Evolutionary conservation across 2,113 vertebrate genomes (phyloP).

Genomic region (Aptenodytes patagonicus): DNA sequence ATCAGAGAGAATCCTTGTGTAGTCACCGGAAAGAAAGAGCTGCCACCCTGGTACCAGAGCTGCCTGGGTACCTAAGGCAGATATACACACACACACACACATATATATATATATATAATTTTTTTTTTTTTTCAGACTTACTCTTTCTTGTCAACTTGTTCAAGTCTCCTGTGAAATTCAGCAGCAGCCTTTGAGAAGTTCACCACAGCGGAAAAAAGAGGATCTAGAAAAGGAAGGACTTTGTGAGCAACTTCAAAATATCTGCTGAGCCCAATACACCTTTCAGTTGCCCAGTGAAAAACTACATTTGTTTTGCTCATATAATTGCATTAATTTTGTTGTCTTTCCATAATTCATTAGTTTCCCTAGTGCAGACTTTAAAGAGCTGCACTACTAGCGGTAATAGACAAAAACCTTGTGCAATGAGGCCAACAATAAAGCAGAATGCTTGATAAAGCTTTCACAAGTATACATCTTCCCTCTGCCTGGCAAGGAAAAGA

Average conservation of each 20-base stretch:
- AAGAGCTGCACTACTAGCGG: background rate
- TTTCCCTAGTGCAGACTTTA: background rate
- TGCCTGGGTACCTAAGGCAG: background rate
- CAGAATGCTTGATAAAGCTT: background rate
- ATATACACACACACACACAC: background rate
- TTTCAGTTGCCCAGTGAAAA: background rate
- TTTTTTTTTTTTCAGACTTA: conserved; percentile 62
- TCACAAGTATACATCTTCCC: background rate
- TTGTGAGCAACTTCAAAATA: background rate
- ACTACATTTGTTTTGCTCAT: background rate
- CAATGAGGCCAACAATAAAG: background rate
- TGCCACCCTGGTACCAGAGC: background rate
- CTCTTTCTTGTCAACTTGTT: conserved; percentile 80
- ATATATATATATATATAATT: no score
- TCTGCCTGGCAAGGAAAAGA: background rate
- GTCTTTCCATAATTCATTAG: background rate
- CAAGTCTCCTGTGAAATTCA: conserved; percentile 82
- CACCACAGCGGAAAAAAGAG: conserved; percentile 86
- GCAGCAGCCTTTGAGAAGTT: conserved; percentile 85
- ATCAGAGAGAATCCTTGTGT: background rate
- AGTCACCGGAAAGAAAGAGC: background rate
- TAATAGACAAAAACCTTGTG: background rate
- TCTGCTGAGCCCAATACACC: background rate
- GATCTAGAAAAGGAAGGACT: conserved; percentile 68
- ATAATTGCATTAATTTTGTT: background rate